These are phyloP conservation scores for Apostichopus californicus DNA, from an alignment of 35 echinoderm and acorn worm genomes.

Conservation along the genomic window DNA sequence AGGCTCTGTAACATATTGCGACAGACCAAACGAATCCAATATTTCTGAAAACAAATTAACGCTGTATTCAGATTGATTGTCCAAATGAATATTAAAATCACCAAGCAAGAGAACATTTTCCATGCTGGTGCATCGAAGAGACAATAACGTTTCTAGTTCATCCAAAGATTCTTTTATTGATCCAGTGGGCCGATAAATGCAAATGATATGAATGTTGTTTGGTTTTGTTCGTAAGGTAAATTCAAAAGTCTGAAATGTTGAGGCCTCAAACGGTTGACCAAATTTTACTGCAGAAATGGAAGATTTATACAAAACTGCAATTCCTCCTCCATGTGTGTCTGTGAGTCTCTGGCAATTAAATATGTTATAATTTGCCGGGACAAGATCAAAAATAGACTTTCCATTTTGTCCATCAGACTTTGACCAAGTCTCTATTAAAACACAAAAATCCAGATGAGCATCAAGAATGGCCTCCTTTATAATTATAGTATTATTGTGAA, in stretches of 20 bases:
- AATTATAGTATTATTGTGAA: conserved; percentile 26
- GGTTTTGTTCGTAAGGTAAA: not conserved
- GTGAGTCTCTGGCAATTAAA: not conserved
- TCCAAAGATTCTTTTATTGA: conserved; percentile 5
- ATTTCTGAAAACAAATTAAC: not conserved
- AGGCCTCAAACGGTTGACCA: too few species aligned
- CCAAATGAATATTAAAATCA: conserved; percentile 30
- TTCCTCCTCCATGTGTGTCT: not conserved
- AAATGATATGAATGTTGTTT: not conserved
- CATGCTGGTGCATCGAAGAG: not conserved
- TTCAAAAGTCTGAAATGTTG: not conserved
- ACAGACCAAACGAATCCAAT: conserved; percentile 5
- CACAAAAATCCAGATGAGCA: conserved; percentile 16
- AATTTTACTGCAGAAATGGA: too few species aligned
- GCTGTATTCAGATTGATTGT: not conserved
- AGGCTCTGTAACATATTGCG: conserved; percentile 16
- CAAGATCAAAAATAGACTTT: not conserved
- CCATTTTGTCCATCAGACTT: not conserved
- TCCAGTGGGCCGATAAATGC: not conserved
- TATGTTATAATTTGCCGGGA: conserved; percentile 19
- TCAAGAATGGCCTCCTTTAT: not conserved
- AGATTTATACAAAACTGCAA: conserved; percentile 1
- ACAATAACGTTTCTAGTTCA: conserved; percentile 25
- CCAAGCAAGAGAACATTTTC: conserved; percentile 17
- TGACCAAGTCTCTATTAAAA: conserved; percentile 39